Conservation (phyloP, 2,797 vertebrate species). For the Epinephelus awoara region DNA sequence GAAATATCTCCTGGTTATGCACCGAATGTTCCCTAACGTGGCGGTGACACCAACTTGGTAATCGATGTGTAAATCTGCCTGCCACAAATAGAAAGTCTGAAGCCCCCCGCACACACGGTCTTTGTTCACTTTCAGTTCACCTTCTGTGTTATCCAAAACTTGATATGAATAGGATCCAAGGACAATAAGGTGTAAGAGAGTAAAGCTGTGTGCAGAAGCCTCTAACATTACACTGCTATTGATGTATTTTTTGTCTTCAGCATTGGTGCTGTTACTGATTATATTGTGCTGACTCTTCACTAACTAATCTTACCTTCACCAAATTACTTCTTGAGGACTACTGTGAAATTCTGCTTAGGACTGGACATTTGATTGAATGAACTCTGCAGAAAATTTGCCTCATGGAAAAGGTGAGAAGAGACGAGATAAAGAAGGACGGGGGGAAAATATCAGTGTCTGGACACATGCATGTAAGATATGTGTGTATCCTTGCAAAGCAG, state of each 20-base stretch:
- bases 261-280: slow-evolving; percentile 44
- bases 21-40: slow-evolving; percentile 47
- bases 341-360: slow-evolving; percentile 54
- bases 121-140: slow-evolving; percentile 50
- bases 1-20: slow-evolving; percentile 65
- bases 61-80: slow-evolving; percentile 63
- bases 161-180: slow-evolving; percentile 41
- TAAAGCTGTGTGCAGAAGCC: slow-evolving; percentile 40
- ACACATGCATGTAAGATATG: background rate
- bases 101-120: background rate
- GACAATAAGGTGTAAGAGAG: slow-evolving; percentile 39
- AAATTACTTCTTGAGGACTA: slow-evolving; percentile 53
- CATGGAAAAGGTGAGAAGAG: slow-evolving; percentile 37
- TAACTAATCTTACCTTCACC: slow-evolving; percentile 52
- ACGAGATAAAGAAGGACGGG: slow-evolving; percentile 1
- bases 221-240: slow-evolving; percentile 29
- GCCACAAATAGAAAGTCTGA: slow-evolving; percentile 41
- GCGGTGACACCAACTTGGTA: slow-evolving; percentile 51
- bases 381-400: slow-evolving; percentile 36
- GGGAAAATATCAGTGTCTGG: background rate
- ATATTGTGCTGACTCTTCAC: slow-evolving; percentile 60
- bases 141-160: slow-evolving; percentile 39
- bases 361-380: slow-evolving; percentile 51
- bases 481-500: slow-evolving; percentile 44
- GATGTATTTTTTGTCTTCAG: slow-evolving; percentile 32